Evolutionary conservation across 2,888 invertebrate genomes (phyloP), one percentile per base, ranked within the genome.

Genomic region (Enoplolaimus lenunculus): DNA sequence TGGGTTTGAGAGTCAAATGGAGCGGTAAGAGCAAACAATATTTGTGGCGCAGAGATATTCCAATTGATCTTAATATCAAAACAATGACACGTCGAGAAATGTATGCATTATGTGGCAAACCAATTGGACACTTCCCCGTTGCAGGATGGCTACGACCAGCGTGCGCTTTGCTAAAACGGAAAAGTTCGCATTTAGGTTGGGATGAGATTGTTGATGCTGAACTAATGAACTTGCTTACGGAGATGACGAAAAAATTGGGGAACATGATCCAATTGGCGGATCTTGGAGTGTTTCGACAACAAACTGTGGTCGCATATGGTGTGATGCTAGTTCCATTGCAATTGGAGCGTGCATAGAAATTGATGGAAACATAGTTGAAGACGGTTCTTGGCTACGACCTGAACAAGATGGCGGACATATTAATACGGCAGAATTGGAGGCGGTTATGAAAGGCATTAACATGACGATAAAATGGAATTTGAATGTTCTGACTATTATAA

Each of bases 101-200:
- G 7, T 45, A 13, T 45, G 7, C 45, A 21, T 21, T 62, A 34
- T 66, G 30, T 13, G 34, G 67, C 31, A 21, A 66, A 34, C 67
- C 34, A 34, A 34, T 66, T 31, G 67, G 67, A 29, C 67, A 66
- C n/a, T 66, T 34, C 34, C 67, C 67, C n/a, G 26, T 21, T 31
- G 67, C 67, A 3, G 30, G 67, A n/a, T 66, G 67, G 67, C 31
- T 66, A n/a, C 26, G 67, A 34, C 34, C 34, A n/a, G 67, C 67
- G 3, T 66, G 67, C 34, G 31, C 33, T n/a, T 66, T 29, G 13
- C 26, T 66, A n/a, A 66, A 66, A 31, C 31, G 67, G 34, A 33
- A 26, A 31, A 66, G n/a, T n/a, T 33, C 30, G n/a, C 33, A 34
- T 31, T n/a, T 34, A 29, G 31, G n/a, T 13, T 66, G 67, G 67